Evolutionary conservation across 2,888 invertebrate species (phyloP).

Genomic region (Embidobia sp.): DNA sequence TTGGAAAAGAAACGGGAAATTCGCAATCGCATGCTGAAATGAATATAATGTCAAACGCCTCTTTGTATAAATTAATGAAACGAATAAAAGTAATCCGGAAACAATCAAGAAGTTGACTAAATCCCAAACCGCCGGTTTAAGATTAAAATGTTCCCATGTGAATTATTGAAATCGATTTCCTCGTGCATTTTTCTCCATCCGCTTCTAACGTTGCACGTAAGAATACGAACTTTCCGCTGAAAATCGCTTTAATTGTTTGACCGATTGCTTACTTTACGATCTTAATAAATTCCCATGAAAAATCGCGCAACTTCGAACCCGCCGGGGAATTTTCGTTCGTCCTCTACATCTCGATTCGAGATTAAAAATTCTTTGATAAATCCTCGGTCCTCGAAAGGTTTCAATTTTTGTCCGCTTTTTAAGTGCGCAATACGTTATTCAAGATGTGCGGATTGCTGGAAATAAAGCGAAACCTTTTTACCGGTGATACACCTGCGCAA

Average conservation of each 20-base stretch:
- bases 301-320: conserved; percentile 9
- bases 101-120: conserved; percentile 48
- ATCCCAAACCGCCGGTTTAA: conserved; percentile 31
- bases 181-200: conserved; percentile 28
- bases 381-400: too few relatives aligned
- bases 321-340: background rate
- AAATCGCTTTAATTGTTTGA: conserved; percentile 34
- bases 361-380: too few relatives aligned
- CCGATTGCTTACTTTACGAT: background rate
- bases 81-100: conserved; percentile 45
- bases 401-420: too few relatives aligned
- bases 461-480: background rate
- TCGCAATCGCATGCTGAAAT: conserved; percentile 17
- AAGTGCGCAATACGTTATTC: too few relatives aligned
- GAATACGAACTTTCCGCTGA: conserved; percentile 22
- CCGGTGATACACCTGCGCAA: too few relatives aligned
- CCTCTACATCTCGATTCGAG: too few relatives aligned
- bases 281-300: conserved; percentile 23
- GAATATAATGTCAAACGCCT: conserved; percentile 9
- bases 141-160: conserved; percentile 56
- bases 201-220: conserved; percentile 16
- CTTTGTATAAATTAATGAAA: conserved; percentile 47
- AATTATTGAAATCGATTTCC: conserved; percentile 55
- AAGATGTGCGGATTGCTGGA: background rate
- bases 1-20: conserved; percentile 19